Evolutionary conservation across 2,888 invertebrate species (phyloP).

Genomic region (Diarsia brunnea): DNA sequence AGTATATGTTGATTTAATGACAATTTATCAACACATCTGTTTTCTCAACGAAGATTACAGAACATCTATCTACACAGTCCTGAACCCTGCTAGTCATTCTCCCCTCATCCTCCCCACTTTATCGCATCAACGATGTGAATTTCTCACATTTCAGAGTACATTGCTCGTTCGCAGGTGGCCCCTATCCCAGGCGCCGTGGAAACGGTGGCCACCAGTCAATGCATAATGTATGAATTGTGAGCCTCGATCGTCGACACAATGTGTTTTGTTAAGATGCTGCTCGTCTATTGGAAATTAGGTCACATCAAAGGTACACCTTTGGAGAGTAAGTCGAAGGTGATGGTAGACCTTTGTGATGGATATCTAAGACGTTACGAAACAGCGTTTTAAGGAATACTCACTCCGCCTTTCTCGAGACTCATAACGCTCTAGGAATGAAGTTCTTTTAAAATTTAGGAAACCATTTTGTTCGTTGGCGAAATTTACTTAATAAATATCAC

Average conservation of each 20-base stretch:
- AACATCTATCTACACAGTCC: background rate
- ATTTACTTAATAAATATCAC: background rate
- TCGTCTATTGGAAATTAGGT: conserved; percentile 53
- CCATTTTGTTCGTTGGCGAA: background rate
- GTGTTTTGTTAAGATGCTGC: conserved; percentile 64
- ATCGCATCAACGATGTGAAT: conserved; percentile 40
- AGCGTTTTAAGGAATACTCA: background rate
- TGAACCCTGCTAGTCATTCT: conserved; percentile 7
- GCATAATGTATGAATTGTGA: conserved; percentile 79
- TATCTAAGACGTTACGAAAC: no score
- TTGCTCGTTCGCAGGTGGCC: conserved; percentile 72
- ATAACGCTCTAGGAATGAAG: background rate
- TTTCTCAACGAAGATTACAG: background rate
- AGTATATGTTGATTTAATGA: no score
- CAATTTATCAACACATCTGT: background rate
- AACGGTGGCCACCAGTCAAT: conserved; percentile 76
- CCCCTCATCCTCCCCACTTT: conserved; percentile 18
- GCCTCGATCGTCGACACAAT: conserved; percentile 53
- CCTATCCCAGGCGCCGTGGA: conserved; percentile 71
- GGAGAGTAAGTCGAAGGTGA: background rate
- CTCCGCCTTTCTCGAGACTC: background rate
- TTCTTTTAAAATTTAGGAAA: background rate
- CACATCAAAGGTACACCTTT: conserved; percentile 31
- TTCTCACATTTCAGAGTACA: conserved; percentile 65
- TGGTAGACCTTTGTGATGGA: background rate